phyloP scores from a whole-genome alignment of 1,140 invertebrate genomes.

The Vollenhovia emeryi region DNA sequence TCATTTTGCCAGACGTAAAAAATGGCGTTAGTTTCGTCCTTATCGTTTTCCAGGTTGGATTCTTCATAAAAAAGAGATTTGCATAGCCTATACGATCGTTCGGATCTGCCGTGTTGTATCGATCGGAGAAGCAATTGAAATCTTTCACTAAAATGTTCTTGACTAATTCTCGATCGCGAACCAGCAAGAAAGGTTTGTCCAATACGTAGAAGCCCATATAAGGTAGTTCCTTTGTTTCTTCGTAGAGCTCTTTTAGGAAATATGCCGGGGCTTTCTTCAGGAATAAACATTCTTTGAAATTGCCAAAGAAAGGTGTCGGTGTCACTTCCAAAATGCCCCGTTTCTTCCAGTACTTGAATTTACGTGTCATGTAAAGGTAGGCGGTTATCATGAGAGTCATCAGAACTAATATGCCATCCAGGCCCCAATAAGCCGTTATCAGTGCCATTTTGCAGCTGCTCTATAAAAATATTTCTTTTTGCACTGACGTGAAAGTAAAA shows the following conservation, averaged over 20 bases:
- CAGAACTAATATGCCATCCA: constrained; percentile 56
- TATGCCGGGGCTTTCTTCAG: constrained; percentile 40
- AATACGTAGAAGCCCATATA: constrained; percentile 80
- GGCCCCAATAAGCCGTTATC: constrained; percentile 59
- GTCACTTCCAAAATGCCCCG: constrained; percentile 72
- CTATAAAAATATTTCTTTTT: constrained; percentile 5
- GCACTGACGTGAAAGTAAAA: neutral
- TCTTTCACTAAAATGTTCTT: constrained; percentile 85
- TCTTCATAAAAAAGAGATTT: constrained; percentile 77
- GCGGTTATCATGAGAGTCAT: neutral
- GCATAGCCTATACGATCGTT: constrained; percentile 71
- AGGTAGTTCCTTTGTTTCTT: constrained; percentile 47
- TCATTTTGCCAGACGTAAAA: constrained; percentile 83
- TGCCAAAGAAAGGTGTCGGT: constrained; percentile 79
- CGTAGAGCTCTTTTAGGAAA: constrained; percentile 66
- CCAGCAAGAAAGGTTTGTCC: constrained; percentile 79
- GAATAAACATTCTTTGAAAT: constrained; percentile 69
- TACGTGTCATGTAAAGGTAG: constrained; percentile 78
- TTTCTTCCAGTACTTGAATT: constrained; percentile 82
- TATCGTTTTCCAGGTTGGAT: constrained; percentile 81
- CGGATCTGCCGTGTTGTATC: constrained; percentile 63
- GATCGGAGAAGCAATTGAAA: constrained; percentile 82
- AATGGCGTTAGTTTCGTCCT: constrained; percentile 81
- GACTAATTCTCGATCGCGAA: constrained; percentile 83
- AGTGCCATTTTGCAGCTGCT: constrained; percentile 53